These are phyloP conservation scores for Mobula birostris DNA, from an alignment of 2,113 vertebrate species.

Conservation along the genomic window DNA sequence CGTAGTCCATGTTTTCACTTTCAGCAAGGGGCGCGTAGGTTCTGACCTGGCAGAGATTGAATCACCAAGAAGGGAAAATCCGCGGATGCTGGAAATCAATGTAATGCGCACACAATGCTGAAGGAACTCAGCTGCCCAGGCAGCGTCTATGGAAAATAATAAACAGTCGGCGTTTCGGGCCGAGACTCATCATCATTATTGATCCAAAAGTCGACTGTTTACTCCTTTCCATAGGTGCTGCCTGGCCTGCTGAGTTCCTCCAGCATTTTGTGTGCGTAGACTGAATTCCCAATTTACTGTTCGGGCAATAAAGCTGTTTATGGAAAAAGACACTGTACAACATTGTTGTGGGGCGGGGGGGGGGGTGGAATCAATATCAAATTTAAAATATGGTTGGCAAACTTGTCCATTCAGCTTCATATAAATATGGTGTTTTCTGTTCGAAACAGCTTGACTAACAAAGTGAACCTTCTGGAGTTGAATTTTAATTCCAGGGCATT, in stretches of 20 bases:
- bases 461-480: neutral
- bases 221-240: no score
- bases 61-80: neutral
- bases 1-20: neutral
- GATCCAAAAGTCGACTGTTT: no score
- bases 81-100: no score
- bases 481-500: neutral
- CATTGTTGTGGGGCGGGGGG: neutral
- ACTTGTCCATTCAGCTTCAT: neutral
- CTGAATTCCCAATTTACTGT: neutral
- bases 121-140: no score
- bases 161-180: no score
- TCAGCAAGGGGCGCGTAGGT: neutral
- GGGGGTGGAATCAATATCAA: neutral
- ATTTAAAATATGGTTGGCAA: neutral
- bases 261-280: no score
- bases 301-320: neutral
- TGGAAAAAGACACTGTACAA: neutral
- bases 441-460: neutral
- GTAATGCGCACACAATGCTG: no score
- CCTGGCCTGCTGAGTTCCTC: no score
- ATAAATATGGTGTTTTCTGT: neutral
- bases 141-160: no score
- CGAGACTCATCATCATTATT: no score
- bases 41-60: no score